A percentile compares a stretch with the other conserved stretches of the same genome.
Evolutionary conservation across 2,888 invertebrate species (phyloP).

Genomic region (Spisula solida): DNA sequence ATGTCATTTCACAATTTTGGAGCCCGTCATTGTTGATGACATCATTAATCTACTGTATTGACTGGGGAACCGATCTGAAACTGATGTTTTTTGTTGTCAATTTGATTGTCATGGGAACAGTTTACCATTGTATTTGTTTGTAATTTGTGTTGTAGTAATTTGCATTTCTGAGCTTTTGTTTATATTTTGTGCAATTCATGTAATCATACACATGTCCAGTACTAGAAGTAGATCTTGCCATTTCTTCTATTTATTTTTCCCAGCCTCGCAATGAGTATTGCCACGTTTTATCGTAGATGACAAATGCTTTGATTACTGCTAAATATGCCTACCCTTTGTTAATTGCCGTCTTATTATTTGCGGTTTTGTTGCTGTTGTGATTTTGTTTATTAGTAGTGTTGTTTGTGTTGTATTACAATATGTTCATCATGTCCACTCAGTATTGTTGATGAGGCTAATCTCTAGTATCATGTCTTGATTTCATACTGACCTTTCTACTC

Average conservation of each 20-base stretch:
- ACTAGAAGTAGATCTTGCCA: neutral
- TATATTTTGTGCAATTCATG: conserved; percentile 2
- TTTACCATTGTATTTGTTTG: neutral
- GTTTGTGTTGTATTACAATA: neutral
- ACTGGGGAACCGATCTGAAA: no score
- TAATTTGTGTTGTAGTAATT: neutral
- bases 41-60: no score
- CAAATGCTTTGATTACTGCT: no score
- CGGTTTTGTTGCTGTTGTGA: neutral
- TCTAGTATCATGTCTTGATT: neutral
- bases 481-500: neutral
- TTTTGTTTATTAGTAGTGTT: neutral
- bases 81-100: no score
- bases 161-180: neutral
- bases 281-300: neutral
- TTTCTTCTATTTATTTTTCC: neutral
- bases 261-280: neutral
- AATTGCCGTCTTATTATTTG: no score
- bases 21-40: no score
- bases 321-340: no score
- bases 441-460: neutral
- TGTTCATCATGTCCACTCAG: neutral
- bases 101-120: no score
- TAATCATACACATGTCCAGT: neutral
- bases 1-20: no score